A percentile compares a stretch with the other conserved stretches of the same genome.
These are phyloP conservation scores for Fissipunctia ypsillon DNA, from an alignment of 2,888 invertebrate genomes.

Conservation along the genomic window DNA sequence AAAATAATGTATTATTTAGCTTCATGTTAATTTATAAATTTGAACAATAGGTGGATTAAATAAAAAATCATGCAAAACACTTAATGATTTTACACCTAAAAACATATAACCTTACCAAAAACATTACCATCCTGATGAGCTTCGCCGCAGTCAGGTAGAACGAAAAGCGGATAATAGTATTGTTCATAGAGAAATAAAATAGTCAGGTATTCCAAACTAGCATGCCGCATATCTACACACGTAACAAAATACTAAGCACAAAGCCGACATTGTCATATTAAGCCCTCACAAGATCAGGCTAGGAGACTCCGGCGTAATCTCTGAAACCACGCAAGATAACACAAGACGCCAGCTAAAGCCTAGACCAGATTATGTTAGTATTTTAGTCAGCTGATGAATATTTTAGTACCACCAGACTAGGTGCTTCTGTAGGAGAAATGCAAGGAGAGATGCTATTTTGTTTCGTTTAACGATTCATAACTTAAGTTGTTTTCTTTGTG, in stretches of 20 bases:
- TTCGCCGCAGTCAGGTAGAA: not conserved
- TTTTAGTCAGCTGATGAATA: conserved; percentile 64
- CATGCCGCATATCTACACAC: conserved; percentile 5
- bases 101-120: not conserved
- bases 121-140: no score
- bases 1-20: not conserved
- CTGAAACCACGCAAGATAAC: conserved; percentile 63
- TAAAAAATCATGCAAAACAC: not conserved
- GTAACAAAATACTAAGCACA: conserved; percentile 26
- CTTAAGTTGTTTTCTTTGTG: not conserved
- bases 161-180: not conserved
- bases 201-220: not conserved
- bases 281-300: conserved; percentile 58
- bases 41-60: not conserved
- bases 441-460: conserved; percentile 9
- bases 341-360: conserved; percentile 58
- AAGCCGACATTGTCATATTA: conserved; percentile 63
- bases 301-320: conserved; percentile 60
- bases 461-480: not conserved
- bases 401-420: conserved; percentile 46
- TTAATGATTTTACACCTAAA: not conserved
- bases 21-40: not conserved
- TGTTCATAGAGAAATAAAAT: not conserved
- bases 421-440: conserved; percentile 44
- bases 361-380: conserved; percentile 63